Evolutionary conservation across 2,888 invertebrate genomes (phyloP).

Genomic region (Chironomus riparius): DNA sequence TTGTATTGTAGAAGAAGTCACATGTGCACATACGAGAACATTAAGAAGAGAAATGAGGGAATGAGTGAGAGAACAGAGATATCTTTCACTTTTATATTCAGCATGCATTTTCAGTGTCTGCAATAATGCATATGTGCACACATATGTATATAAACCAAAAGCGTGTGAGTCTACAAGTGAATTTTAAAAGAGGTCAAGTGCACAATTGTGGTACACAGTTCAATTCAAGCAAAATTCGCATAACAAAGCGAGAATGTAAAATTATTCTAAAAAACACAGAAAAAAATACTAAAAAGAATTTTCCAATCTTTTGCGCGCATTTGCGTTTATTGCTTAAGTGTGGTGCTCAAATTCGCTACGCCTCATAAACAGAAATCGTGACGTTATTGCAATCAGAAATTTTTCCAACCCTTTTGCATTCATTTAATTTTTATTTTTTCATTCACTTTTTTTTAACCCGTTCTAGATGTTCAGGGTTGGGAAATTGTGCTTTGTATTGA

Average conservation of each 20-base stretch:
- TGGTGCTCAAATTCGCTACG: conserved; percentile 19
- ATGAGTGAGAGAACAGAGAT: background rate
- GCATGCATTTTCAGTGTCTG: background rate
- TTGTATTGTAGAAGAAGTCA: background rate
- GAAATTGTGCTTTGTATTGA: too few species aligned
- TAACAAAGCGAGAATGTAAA: too few species aligned
- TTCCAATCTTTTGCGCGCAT: background rate
- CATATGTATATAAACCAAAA: background rate
- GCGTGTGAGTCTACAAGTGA: background rate
- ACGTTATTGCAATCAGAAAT: background rate
- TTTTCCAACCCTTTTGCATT: conserved; percentile 11
- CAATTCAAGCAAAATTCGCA: background rate
- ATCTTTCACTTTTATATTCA: background rate
- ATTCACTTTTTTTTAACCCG: background rate
- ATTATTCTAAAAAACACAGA: background rate
- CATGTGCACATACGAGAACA: background rate
- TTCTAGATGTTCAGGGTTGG: background rate
- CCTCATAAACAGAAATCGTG: conserved; percentile 26
- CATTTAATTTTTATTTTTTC: background rate
- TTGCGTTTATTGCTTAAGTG: background rate
- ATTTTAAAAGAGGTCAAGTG: background rate
- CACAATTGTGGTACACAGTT: background rate
- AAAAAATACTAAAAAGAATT: background rate
- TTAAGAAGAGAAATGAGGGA: background rate
- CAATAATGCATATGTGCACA: background rate